A percentile compares a stretch with the other conserved stretches of the same genome.
Evolutionary conservation across 1,140 invertebrate genomes (phyloP).

Genomic region (Diachasmimorpha longicaudata): DNA sequence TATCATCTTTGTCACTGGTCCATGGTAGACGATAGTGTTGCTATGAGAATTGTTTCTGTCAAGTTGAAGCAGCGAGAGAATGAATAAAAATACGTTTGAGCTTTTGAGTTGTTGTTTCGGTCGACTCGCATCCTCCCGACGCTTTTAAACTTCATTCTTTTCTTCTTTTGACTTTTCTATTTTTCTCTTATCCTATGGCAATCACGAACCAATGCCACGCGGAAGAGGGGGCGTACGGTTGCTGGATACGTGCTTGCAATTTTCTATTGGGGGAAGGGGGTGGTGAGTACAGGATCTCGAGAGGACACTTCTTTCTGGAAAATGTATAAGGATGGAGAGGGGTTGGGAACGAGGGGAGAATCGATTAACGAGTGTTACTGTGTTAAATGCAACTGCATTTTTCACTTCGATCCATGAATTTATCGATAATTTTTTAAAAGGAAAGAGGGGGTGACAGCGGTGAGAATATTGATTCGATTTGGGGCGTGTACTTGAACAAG

Average conservation of each 20-base stretch:
- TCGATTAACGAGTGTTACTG: slow-evolving; percentile 5
- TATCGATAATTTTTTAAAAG: too few relatives aligned
- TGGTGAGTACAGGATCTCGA: background rate
- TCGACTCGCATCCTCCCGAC: background rate
- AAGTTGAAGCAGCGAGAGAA: background rate
- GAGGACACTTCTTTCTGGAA: background rate
- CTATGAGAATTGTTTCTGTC: background rate
- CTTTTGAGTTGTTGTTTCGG: too few relatives aligned
- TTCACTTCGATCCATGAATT: too few relatives aligned
- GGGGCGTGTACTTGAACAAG: too few relatives aligned
- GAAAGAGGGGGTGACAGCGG: too few relatives aligned
- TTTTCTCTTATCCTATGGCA: slow-evolving; percentile 9
- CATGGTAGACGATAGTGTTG: too few relatives aligned
- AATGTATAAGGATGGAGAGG: background rate
- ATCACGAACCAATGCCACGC: slow-evolving; percentile 23
- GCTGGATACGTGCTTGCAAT: slow-evolving; percentile 15
- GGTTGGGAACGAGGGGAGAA: slow-evolving; percentile 5
- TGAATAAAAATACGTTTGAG: too few relatives aligned
- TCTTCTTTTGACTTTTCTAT: background rate
- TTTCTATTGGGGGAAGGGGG: background rate
- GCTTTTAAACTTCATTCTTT: background rate
- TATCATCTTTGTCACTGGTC: too few relatives aligned
- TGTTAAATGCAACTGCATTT: background rate
- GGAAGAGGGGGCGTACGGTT: background rate
- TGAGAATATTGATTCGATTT: too few relatives aligned